Evolutionary conservation across 2,113 vertebrate species (phyloP).

Genomic region (Caloenas nicobarica): DNA sequence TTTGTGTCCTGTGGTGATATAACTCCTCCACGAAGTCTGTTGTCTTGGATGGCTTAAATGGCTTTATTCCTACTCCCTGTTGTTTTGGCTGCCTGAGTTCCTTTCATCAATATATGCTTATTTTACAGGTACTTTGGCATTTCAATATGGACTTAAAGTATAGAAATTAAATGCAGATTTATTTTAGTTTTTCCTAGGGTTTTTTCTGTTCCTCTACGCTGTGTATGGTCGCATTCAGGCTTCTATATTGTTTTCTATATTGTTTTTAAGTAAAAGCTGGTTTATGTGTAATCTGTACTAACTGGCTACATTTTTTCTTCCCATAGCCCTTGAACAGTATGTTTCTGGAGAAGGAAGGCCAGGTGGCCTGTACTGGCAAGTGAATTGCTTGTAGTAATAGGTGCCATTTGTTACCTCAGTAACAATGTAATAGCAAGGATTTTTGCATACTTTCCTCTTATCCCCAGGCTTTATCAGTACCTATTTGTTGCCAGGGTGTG

Average conservation of each 20-base stretch:
- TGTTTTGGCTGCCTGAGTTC: conserved; percentile 12
- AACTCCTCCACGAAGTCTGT: conserved; percentile 57
- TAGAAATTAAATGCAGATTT: not conserved
- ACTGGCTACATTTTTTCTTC: not conserved
- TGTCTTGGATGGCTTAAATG: conserved; percentile 22
- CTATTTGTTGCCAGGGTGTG: not conserved
- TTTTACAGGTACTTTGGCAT: not conserved
- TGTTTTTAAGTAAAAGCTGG: not conserved
- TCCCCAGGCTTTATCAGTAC: not conserved
- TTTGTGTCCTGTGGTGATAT: conserved; percentile 25
- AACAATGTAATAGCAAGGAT: not conserved
- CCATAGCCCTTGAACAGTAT: not conserved
- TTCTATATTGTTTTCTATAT: not conserved
- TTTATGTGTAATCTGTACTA: not conserved
- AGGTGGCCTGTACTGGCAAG: not conserved
- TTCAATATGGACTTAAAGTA: not conserved
- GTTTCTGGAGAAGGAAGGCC: not conserved
- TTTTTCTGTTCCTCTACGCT: not conserved
- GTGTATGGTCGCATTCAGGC: not conserved
- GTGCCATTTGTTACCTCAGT: not conserved
- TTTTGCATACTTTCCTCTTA: not conserved
- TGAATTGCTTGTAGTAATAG: not conserved
- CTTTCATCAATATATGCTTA: not conserved
- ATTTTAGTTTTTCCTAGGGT: not conserved
- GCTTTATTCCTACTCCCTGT: conserved; percentile 6